Evolutionary conservation across 1,140 invertebrate species (phyloP).

Genomic region (Nilaparvata lugens): DNA sequence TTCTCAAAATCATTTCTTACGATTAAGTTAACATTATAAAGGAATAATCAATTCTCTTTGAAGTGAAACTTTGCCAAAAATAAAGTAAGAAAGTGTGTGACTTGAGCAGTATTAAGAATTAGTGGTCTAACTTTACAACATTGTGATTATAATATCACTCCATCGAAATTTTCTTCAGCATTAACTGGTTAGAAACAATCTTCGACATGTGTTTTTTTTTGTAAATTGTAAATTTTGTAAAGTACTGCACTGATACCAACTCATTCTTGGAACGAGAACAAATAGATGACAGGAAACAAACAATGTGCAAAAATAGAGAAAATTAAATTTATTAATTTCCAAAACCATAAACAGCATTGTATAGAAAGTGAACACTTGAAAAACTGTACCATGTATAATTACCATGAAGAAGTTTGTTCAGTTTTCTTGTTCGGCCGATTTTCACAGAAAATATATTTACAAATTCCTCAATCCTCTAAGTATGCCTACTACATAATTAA

Average conservation of each 20-base stretch:
- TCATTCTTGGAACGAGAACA: background rate
- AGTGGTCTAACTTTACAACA: background rate
- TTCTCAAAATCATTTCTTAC: background rate
- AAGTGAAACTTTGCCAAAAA: too few relatives aligned
- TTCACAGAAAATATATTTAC: slow-evolving; percentile 19
- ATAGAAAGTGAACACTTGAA: slow-evolving; percentile 20
- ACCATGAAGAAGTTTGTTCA: background rate
- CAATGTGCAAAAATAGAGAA: slow-evolving; percentile 16
- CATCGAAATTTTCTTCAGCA: background rate
- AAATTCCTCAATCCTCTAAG: slow-evolving; percentile 17
- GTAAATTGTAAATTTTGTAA: background rate
- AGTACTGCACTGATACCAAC: background rate
- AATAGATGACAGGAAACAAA: slow-evolving; percentile 4
- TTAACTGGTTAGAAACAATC: background rate
- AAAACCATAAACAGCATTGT: slow-evolving; percentile 15
- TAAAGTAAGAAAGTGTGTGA: too few relatives aligned
- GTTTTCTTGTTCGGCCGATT: slow-evolving; percentile 9
- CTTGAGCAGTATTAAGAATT: background rate
- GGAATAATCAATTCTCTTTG: too few relatives aligned
- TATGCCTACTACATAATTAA: slow-evolving; percentile 18
- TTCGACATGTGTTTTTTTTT: background rate
- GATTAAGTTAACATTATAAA: too few relatives aligned
- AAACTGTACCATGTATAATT: slow-evolving; percentile 8
- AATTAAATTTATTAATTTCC: slow-evolving; percentile 20
- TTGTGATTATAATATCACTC: background rate